Percentiles rank a stretch among this genome's conserved stretches.
These are phyloP conservation scores for Trypoxylus dichotomus DNA, from an alignment of 1,140 invertebrate genomes.

Conservation along the genomic window DNA sequence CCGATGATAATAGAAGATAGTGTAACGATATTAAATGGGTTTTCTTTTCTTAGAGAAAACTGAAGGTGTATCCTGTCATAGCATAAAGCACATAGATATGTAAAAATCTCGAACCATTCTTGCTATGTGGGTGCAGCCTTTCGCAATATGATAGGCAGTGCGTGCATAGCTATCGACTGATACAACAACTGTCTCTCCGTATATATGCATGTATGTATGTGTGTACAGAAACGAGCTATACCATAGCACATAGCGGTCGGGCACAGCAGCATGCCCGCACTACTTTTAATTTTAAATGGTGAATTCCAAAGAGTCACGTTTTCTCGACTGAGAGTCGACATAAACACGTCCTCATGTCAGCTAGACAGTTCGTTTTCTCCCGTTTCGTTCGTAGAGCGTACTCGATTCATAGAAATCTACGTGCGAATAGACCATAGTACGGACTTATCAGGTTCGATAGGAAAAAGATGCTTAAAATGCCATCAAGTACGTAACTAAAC, in stretches of 20 bases:
- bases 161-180: slow-evolving; percentile 27
- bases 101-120: slow-evolving; percentile 28
- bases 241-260: background rate
- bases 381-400: background rate
- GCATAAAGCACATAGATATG: background rate
- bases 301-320: slow-evolving; percentile 28
- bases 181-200: slow-evolving; percentile 16
- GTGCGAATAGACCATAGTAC: background rate
- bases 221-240: background rate
- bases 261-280: slow-evolving; percentile 17
- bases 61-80: background rate
- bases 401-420: slow-evolving; percentile 11
- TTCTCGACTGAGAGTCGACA: slow-evolving; percentile 10
- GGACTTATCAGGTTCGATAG: slow-evolving; percentile 6
- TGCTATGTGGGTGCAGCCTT: slow-evolving; percentile 30
- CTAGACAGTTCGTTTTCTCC: slow-evolving; percentile 20
- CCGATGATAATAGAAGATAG: too few relatives aligned
- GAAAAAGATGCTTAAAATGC: background rate
- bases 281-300: slow-evolving; percentile 31
- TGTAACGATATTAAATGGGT: background rate
- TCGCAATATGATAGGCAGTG: slow-evolving; percentile 26
- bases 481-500: background rate
- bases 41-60: background rate
- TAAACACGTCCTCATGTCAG: slow-evolving; percentile 28
- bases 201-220: background rate